phyloP scores from a whole-genome alignment of 2,888 invertebrate species.

The Belgica antarctica region DNA sequence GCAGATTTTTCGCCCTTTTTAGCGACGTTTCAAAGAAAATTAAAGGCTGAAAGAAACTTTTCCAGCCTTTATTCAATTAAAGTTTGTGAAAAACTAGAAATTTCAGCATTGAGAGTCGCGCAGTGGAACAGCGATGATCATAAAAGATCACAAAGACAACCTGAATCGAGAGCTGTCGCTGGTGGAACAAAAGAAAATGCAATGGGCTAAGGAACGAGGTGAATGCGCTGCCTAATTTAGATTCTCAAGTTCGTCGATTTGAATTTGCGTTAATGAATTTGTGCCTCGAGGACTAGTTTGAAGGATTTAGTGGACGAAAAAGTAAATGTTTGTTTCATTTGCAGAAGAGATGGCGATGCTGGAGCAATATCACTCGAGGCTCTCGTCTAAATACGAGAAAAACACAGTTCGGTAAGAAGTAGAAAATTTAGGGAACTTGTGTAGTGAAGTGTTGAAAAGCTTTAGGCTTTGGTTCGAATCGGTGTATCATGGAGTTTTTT shows the following conservation, averaged over 20 bases:
- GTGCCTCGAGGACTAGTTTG: background rate
- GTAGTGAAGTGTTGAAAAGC: background rate
- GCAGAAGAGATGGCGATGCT: slow-evolving; percentile 79
- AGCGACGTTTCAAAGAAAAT: background rate
- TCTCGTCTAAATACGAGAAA: slow-evolving; percentile 55
- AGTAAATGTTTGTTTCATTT: slow-evolving; percentile 49
- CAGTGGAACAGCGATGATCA: slow-evolving; percentile 39
- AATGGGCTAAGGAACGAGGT: slow-evolving; percentile 94
- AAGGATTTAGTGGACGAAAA: background rate
- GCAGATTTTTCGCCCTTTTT: slow-evolving; percentile 6
- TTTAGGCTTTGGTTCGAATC: background rate
- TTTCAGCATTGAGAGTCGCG: background rate
- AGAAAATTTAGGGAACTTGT: background rate
- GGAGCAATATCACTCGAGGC: slow-evolving; percentile 73
- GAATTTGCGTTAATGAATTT: background rate
- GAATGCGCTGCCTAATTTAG: slow-evolving; percentile 48
- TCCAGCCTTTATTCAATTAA: slow-evolving; percentile 36
- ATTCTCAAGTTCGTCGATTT: background rate
- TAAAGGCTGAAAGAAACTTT: background rate
- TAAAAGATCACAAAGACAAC: slow-evolving; percentile 39
- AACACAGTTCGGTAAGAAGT: slow-evolving; percentile 51
- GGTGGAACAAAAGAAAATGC: slow-evolving; percentile 83
- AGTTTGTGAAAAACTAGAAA: slow-evolving; percentile 7
- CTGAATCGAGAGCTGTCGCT: slow-evolving; percentile 56
- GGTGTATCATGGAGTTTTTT: too few relatives aligned